A percentile compares a stretch with the other conserved stretches of the same genome.
Evolutionary conservation across 2,113 vertebrate species (phyloP).

Genomic region (Sander lucioperca): DNA sequence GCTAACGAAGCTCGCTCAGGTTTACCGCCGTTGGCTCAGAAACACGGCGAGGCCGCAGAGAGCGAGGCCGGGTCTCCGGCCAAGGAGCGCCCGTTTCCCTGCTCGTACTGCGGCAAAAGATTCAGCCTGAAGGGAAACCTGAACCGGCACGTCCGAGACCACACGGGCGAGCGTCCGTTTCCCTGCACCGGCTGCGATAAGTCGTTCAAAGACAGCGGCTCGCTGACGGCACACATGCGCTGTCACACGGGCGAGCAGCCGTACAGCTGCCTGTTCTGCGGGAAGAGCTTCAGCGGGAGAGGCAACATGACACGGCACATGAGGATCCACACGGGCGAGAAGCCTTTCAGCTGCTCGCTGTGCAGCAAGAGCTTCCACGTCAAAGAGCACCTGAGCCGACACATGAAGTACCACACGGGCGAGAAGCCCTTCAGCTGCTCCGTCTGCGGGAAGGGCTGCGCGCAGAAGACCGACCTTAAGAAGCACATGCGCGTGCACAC

Average conservation of each 20-base stretch:
- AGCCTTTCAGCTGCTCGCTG: conserved; percentile 2
- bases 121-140: conserved; percentile 64
- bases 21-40: neutral
- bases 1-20: neutral
- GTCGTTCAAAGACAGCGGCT: conserved; percentile 58
- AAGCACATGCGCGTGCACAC: conserved; percentile 52
- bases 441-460: conserved; percentile 23
- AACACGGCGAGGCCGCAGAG: neutral
- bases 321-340: conserved; percentile 54
- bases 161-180: conserved; percentile 62
- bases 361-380: conserved; percentile 31
- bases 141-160: conserved; percentile 60
- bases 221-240: conserved; percentile 56
- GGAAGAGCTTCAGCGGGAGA: conserved; percentile 57
- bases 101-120: conserved; percentile 58
- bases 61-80: neutral
- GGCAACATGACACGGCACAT: conserved; percentile 66
- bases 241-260: conserved; percentile 67
- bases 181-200: conserved; percentile 49
- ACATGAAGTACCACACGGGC: conserved; percentile 38
- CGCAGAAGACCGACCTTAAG: conserved; percentile 39
- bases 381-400: conserved; percentile 38
- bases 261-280: conserved; percentile 62
- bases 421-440: conserved; percentile 43
- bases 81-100: conserved; percentile 56